Evolutionary conservation across 2,888 invertebrate species (phyloP), one percentile per base, ranked within the genome.

Genomic region (Drosophila greeni): DNA sequence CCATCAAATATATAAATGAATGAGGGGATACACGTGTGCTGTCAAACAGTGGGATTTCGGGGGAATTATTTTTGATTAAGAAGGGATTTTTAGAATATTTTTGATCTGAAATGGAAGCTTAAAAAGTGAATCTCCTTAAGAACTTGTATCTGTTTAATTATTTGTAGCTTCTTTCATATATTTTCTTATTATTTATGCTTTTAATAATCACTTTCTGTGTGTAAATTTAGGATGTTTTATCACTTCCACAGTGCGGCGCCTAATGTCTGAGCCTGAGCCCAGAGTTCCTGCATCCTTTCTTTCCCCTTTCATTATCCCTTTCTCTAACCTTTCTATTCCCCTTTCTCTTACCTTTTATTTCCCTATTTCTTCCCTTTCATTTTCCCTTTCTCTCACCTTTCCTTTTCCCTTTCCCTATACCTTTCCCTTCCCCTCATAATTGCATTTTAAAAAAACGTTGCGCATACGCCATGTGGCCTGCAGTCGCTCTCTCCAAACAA

Each of bases 401-500:
- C 2, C 8, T n/a, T 34, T 36, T n/a, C 14, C 9, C 16, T 3
- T 23, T 9, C 8, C 18, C n/a, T n/a, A n/a, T n/a, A n/a, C n/a
- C n/a, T n/a, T 26, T 3, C 2, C 2, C 12, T 36, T n/a, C 16
- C 55, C 65, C 43, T 33, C 48, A 49, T 71, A 78, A 81, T 75
- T 77, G 77, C 82, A 81, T 58, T 77, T 64, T 23, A 18, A 59
- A 20, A 20, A 39, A 77, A 77, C 55, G 68, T 70, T 75, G 68
- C 81, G 75, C 72, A 80, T 75, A 70, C 72, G 77, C 73, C 76
- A 57, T 64, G 66, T 81, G 76, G 72, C n/a, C 39, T 81, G 82
- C 74, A 82, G 60, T 57, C 57, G 36, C 36, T 49, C 47, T 53
- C n/a, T n/a, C n/a, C 26, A 12, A 16, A n/a, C 16, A 16, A 34